A percentile compares a stretch with the other conserved stretches of the same genome.
These are phyloP conservation scores for Romanomermis culicivorax DNA, from an alignment of 2,888 invertebrate species.

Conservation along the genomic window DNA sequence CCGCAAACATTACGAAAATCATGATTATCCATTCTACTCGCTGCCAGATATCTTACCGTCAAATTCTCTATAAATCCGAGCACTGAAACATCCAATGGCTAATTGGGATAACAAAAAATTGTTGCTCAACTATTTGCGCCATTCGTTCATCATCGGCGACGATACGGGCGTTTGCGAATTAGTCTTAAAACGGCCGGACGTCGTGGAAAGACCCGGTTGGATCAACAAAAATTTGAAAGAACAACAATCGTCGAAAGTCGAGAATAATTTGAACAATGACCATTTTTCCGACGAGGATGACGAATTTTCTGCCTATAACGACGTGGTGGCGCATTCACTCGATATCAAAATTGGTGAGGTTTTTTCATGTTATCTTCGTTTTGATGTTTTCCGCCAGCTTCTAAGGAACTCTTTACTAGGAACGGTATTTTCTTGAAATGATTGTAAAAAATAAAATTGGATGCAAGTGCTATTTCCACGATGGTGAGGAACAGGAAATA, in stretches of 20 bases:
- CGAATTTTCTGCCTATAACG: not conserved
- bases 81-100: too few relatives aligned
- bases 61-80: too few relatives aligned
- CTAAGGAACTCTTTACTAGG: too few relatives aligned
- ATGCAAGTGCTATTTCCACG: too few relatives aligned
- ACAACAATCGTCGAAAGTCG: too few relatives aligned
- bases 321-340: not conserved
- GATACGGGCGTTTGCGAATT: constrained; percentile 45
- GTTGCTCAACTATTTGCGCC: constrained; percentile 71
- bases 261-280: not conserved
- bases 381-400: not conserved
- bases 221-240: too few relatives aligned
- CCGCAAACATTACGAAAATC: too few relatives aligned
- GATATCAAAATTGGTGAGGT: not conserved
- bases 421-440: too few relatives aligned
- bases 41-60: too few relatives aligned
- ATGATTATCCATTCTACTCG: too few relatives aligned
- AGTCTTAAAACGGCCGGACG: constrained; percentile 2
- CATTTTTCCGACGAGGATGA: not conserved
- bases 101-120: constrained; percentile 80
- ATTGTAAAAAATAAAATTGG: too few relatives aligned
- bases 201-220: not conserved
- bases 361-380: not conserved
- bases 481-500: too few relatives aligned
- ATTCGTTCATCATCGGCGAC: constrained; percentile 82